phyloP scores from a whole-genome alignment of 2,797 vertebrate genomes.

The Oceanodroma leucorhoa region DNA sequence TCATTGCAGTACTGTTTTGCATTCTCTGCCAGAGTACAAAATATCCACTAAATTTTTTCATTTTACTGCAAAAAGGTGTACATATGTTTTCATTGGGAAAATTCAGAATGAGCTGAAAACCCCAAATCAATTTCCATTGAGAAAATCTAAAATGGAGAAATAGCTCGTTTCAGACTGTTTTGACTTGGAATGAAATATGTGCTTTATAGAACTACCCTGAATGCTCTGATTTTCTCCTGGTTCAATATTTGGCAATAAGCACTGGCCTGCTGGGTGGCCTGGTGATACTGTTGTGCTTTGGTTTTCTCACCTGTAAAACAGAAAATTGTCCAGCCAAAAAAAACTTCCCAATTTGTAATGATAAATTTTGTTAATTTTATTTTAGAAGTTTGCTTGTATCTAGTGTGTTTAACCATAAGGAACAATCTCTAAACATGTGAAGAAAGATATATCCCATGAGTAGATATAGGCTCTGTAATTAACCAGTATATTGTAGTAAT shows the following conservation, averaged over 20 bases:
- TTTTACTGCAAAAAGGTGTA: background rate
- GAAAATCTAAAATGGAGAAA: background rate
- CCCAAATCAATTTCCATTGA: background rate
- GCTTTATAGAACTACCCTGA: background rate
- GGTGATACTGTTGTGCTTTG: background rate
- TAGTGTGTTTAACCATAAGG: background rate
- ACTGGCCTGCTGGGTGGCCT: background rate
- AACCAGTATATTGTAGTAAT: background rate
- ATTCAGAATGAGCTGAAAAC: background rate
- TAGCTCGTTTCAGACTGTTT: background rate
- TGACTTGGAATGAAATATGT: background rate
- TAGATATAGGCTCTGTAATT: constrained; percentile 9
- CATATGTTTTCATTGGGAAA: background rate
- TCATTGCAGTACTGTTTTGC: background rate
- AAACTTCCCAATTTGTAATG: background rate
- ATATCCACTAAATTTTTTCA: background rate
- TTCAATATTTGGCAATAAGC: background rate
- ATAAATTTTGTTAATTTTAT: background rate
- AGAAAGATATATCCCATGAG: background rate
- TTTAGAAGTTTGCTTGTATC: background rate
- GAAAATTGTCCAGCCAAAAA: background rate
- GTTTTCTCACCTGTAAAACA: background rate
- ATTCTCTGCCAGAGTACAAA: background rate
- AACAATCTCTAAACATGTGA: background rate
- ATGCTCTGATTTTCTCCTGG: background rate